Conservation (phyloP, 2,113 vertebrate species). For the Rhea pennata region DNA sequence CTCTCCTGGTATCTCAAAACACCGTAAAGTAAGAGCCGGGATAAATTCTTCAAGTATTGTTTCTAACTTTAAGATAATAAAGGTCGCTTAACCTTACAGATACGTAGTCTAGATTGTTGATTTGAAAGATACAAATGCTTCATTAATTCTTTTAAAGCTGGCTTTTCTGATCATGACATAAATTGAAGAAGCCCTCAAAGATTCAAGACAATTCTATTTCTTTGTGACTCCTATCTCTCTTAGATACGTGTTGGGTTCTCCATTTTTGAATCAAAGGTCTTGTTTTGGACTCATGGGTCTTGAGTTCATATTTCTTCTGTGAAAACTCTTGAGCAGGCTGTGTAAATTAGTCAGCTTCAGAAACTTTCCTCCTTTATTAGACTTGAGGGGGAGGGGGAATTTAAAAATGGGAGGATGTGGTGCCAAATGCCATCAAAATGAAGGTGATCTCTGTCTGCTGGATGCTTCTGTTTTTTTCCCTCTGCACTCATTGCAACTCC, state of each 20-base stretch:
- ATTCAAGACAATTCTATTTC: not conserved
- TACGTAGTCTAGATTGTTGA: not conserved
- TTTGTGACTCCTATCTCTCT: not conserved
- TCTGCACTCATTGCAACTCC: not conserved
- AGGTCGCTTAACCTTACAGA: not conserved
- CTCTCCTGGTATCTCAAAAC: not conserved
- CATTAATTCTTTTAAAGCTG: not conserved
- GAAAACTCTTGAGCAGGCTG: not conserved
- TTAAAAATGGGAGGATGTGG: not conserved
- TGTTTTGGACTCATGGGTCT: not conserved
- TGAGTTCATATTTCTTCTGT: not conserved
- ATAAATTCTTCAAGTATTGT: not conserved
- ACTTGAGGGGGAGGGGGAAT: not conserved
- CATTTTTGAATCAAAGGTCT: not conserved
- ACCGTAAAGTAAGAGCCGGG: not conserved
- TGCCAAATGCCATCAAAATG: not conserved
- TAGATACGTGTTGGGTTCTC: not conserved
- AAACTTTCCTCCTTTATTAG: not conserved
- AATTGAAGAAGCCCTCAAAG: not conserved
- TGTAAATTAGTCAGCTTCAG: not conserved
- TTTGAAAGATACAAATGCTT: not conserved
- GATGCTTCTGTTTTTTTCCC: not conserved
- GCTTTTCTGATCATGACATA: not conserved
- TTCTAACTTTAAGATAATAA: not conserved
- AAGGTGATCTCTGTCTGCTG: not conserved